Percentiles rank a stretch among this genome's conserved stretches.
phyloP scores from a whole-genome alignment of 53 echinoderm and acorn worm genomes.

The Echinarachnius parma region DNA sequence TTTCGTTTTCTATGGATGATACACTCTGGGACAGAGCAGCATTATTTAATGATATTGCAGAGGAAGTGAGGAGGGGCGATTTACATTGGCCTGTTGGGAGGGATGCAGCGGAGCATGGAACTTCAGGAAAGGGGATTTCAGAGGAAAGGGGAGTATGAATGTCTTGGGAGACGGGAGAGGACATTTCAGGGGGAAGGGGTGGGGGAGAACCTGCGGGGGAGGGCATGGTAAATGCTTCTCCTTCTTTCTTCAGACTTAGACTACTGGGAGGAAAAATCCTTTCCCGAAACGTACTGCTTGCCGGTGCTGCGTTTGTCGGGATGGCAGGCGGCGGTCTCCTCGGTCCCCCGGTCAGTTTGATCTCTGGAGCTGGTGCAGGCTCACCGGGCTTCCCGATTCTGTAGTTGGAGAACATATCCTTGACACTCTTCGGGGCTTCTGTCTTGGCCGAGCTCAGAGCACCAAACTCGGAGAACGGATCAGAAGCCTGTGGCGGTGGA shows the following conservation, averaged over 20 bases:
- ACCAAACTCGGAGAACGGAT: conserved; percentile 81
- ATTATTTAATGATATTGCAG: neutral
- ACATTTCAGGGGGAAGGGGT: conserved; percentile 66
- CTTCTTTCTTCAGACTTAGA: neutral
- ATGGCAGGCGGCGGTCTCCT: conserved; percentile 57
- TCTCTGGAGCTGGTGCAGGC: conserved; percentile 44
- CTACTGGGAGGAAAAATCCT: neutral
- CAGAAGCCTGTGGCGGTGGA: conserved; percentile 46
- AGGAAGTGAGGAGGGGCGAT: neutral
- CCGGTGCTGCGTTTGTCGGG: conserved; percentile 31
- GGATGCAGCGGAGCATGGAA: conserved; percentile 44
- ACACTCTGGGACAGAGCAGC: neutral
- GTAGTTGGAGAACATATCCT: conserved; percentile 80
- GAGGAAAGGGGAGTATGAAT: neutral
- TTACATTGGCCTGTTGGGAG: neutral
- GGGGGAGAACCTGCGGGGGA: conserved; percentile 90
- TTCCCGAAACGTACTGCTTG: conserved; percentile 34
- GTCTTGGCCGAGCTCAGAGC: conserved; percentile 51
- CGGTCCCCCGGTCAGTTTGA: conserved; percentile 51
- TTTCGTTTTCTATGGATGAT: no score
- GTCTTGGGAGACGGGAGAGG: neutral
- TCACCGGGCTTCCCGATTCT: conserved; percentile 97
- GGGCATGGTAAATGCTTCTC: conserved; percentile 70
- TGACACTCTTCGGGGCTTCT: conserved; percentile 54
- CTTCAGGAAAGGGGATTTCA: conserved; percentile 50